Evolutionary conservation across 2,797 vertebrate species (phyloP), one percentile per base, ranked within the genome.

Genomic region (Taeniopygia guttata): DNA sequence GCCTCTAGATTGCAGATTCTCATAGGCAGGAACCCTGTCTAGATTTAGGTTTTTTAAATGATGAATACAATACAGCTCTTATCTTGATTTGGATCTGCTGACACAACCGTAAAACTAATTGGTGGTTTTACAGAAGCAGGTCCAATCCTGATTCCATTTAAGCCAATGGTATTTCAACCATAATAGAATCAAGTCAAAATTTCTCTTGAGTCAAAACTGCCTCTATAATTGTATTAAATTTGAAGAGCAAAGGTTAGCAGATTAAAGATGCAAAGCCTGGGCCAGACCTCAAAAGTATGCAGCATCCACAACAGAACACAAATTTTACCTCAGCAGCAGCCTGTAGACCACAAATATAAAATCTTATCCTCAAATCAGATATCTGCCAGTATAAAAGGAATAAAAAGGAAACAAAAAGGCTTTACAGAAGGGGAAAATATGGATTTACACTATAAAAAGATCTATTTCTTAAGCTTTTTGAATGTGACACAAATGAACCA

Each of bases 31-130:
- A 94, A 64, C 15, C 6, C 32, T 68, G 72, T 72, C 78, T 83
- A 89, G 60, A 80, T 95, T 74, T 77, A 87, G 16, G 46, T 40
- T 77, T 95, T 87, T 58, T 2, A 94, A 90, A 93, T 64, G 0
- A 74, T 64, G n/a, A 89, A 89, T 68, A 83, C 72, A 77, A 60
- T 60, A 74, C 20, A 66, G 68, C 23, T 76, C 42, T 85, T 95
- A 93, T 95, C 86, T 94, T 92, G 67, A 92, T 51, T 27, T 5
- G 72, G n/a, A 72, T 94, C 78, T 95, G 72, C 84, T 87, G 90
- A 93, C 58, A 74, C 22, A 87, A 80, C 42, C 72, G 60, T 89
- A 92, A 95, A 90, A 93, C 78, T 85, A 94, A 89, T 83, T 74
- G 32, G 84, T 93, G 67, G 72, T 92, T 93, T 93, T 85, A 84